Base-by-base conservation (phyloP, 2,888 invertebrate genomes). In the Cremastinae sp. region DNA sequence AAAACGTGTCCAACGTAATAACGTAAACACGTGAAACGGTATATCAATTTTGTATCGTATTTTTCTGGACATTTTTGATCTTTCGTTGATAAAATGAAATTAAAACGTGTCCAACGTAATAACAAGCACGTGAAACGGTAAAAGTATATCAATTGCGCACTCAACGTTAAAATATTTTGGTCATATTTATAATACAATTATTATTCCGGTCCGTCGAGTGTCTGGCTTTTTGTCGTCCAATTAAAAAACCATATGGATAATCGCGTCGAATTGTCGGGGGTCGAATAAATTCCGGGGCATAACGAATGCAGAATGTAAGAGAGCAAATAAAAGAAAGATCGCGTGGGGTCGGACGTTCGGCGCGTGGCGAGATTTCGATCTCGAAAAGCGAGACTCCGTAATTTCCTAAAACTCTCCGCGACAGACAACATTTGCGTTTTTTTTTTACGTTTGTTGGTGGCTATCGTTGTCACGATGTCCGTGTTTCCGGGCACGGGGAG, bases 181-280 rank as follows among this genome's bases (percentile, higher is more conserved):
- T 20, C 9, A 5, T 18, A 10, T 20, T 49, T 5, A n/a, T 8
- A 49, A 12, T 28, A 34, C 28, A 22, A 28, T 28, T 28, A 18
- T 22, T 28, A 22, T 28, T 28, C n/a, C 20, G 20, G 9, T 20
- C 14, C 12, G 28, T 53, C 22, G 54, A 7, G 34, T 66, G 28
- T 28, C 28, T 28, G 28, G 28, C 47, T 20, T 18, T 2, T 20
- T 14, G 16, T 10, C 7, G 2, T 10, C 41, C 5, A 8, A 28
- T 18, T 20, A 14, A 68, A 49, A 58, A 9, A 53, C 34, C 72
- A 72, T 58, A 58, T 72, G 72, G 58, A 45, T 45, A 53, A 28
- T 12, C 36, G 16, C 64, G 72, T 72, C 58, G 28, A 28, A 3
- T 22, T 49, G 14, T 51, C 16, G 18, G n/a, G 45, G 16, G 16